These are phyloP conservation scores for Phalacrocorax brasilianus DNA, from an alignment of 2,113 vertebrate genomes.

Conservation along the genomic window DNA sequence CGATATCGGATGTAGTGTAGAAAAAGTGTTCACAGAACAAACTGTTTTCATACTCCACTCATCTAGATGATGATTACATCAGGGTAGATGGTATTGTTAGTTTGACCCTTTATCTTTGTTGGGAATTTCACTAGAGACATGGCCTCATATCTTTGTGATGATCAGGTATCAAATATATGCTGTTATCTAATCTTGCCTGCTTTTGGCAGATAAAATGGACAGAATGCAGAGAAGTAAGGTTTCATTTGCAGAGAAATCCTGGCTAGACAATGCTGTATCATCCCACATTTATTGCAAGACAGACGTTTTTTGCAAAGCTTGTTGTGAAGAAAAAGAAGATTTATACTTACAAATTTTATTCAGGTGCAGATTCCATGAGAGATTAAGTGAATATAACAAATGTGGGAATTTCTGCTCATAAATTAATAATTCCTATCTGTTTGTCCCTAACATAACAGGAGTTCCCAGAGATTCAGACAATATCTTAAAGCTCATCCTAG, in stretches of 20 bases:
- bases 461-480: background rate
- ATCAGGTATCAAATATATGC: background rate
- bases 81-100: background rate
- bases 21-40: background rate
- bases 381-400: background rate
- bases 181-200: background rate
- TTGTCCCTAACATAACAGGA: background rate
- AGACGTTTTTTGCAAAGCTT: rapidly evolving
- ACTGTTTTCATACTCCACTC: background rate
- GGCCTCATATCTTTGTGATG: background rate
- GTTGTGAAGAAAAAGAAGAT: background rate
- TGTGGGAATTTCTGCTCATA: background rate
- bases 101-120: background rate
- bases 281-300: background rate
- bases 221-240: background rate
- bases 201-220: background rate
- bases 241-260: background rate
- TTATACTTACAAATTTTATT: background rate
- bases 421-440: background rate
- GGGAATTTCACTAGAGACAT: background rate
- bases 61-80: background rate
- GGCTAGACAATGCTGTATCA: background rate
- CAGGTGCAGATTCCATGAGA: background rate
- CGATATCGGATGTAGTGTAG: rapidly evolving
- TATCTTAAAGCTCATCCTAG: background rate